Evolutionary conservation across 2,113 vertebrate species (phyloP).

Genomic region (Pachyramphus minor): DNA sequence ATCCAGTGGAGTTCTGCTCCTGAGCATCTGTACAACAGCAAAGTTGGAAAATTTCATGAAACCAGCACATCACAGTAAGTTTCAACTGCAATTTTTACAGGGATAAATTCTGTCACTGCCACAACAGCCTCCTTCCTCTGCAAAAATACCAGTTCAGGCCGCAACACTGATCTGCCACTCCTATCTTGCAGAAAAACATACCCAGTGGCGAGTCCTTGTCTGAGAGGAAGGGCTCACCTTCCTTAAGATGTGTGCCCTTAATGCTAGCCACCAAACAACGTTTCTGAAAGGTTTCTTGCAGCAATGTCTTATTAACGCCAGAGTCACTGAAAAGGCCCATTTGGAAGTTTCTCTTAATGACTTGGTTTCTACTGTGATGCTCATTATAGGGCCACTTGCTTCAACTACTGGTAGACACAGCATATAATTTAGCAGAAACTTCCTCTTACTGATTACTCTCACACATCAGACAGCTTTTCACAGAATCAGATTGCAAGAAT

Average conservation of each 20-base stretch:
- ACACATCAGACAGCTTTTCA: neutral
- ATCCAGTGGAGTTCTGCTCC: neutral
- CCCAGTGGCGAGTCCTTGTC: neutral
- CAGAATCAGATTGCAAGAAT: neutral
- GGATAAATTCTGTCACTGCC: neutral
- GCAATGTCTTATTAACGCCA: conserved; percentile 52
- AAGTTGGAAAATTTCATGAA: neutral
- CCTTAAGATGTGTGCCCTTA: conserved; percentile 12
- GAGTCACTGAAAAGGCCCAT: conserved; percentile 18
- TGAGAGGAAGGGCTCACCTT: neutral
- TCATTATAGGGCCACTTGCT: conserved; percentile 63
- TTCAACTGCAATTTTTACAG: neutral
- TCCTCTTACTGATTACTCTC: conserved; percentile 19
- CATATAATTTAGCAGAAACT: conserved; percentile 1
- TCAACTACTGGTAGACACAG: neutral
- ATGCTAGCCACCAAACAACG: conserved; percentile 1
- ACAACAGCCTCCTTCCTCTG: neutral
- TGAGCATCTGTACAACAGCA: neutral
- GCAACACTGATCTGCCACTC: neutral
- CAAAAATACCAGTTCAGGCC: neutral
- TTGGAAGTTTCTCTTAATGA: conserved; percentile 67
- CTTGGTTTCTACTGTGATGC: conserved; percentile 44
- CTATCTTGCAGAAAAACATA: neutral
- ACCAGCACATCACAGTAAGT: neutral
- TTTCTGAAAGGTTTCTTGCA: conserved; percentile 56